Evolutionary conservation across 2,888 invertebrate species (phyloP).

Genomic region (Thelaira solivaga): DNA sequence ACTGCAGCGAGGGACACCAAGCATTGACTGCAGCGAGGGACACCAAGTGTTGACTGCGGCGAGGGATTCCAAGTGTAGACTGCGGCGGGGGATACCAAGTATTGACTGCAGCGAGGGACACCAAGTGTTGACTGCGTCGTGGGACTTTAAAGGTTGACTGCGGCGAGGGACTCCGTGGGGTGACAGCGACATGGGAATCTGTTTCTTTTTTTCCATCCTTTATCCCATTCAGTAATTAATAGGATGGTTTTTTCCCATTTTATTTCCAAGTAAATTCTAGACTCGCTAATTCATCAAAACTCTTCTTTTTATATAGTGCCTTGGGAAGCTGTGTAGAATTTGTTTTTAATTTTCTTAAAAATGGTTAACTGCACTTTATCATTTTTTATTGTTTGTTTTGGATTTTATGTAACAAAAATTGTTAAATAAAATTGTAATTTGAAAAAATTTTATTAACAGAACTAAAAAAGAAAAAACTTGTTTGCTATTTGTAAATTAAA

Average conservation of each 20-base stretch:
- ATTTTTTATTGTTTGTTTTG: slow-evolving; percentile 14
- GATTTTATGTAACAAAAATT: slow-evolving; percentile 26
- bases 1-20: slow-evolving; percentile 69
- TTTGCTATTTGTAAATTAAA: not conserved
- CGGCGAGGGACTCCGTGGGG: slow-evolving; percentile 55
- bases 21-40: slow-evolving; percentile 64
- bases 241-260: slow-evolving; percentile 50
- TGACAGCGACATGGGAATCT: slow-evolving; percentile 55
- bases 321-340: slow-evolving; percentile 39
- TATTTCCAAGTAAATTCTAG: not conserved
- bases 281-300: too few species aligned
- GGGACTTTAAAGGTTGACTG: slow-evolving; percentile 62
- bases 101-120: slow-evolving; percentile 66
- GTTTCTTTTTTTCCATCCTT: slow-evolving; percentile 45
- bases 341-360: slow-evolving; percentile 15
- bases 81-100: slow-evolving; percentile 68
- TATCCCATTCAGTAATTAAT: not conserved
- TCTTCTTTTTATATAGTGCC: too few species aligned
- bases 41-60: slow-evolving; percentile 62
- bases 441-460: slow-evolving; percentile 40
- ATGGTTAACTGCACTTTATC: slow-evolving; percentile 13
- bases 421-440: slow-evolving; percentile 50
- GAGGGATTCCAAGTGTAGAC: slow-evolving; percentile 64
- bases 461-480: slow-evolving; percentile 24
- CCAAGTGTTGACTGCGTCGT: slow-evolving; percentile 65